Base-by-base conservation (phyloP, 2,888 invertebrate species). In the Lysandra bellargus region DNA sequence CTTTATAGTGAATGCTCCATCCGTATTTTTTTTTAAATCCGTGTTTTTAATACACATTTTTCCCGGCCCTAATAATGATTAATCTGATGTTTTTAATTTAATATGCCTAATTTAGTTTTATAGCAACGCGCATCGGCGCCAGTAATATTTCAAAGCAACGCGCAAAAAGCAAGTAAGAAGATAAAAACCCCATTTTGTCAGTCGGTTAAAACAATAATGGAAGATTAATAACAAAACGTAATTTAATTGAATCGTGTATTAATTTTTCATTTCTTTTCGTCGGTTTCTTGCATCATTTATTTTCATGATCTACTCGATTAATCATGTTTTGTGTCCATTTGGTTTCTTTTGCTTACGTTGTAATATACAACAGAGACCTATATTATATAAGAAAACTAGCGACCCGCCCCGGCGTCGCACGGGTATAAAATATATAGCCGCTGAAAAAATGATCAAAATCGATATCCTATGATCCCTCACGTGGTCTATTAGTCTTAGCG, bases 191-290 rank as follows among this genome's bases (percentile, higher is more conserved):
- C 14, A 23, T 69, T 69, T 69, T 17, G 14, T 1, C 69, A 69
- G 33, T 69, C 69, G 37, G 69, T 69, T 1, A 17, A 37, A 69
- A 69, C 33, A 69, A 64, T 14, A 33, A 37, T 23, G 44, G n/a
- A n/a, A 74, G 23, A 44, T 74, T n/a, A 6, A 44, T 74, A 73
- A 23, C 33, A 75, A 49, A 74, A n/a, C 40, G n/a, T 9, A 1
- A 23, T 49, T 75, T 75, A 75, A 75, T 75, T 75, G 23, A 49
- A 49, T 75, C 75, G 75, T 44, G 49, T 75, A 49, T 75, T 75
- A 14, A 44, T 75, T 75, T 75, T 75, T 75, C 75, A 74, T 74
- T 74, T 74, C 40, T 75, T 69, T 75, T 49, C 49, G 23, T 2
- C 49, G 12, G 1, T 49, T 75, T 23, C 49, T 49, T 49, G 14